Evolutionary conservation across 2,888 invertebrate species (phyloP), one percentile per base, ranked within the genome.

Genomic region (Brachynemurus nebulosus): DNA sequence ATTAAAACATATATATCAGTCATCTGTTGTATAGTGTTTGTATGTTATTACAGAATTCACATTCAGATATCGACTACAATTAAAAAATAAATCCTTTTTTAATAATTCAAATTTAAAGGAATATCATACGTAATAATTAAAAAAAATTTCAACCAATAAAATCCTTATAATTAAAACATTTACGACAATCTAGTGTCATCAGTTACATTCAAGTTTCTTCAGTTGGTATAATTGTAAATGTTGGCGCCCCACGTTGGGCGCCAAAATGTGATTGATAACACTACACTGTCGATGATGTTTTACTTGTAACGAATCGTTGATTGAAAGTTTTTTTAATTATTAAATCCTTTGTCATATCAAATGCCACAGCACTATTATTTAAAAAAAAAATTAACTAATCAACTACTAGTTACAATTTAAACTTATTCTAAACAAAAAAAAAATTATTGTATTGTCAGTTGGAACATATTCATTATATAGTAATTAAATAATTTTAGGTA

Each of bases 351-450:
- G 30, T 30, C 30, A 30, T 19, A 33, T 41, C 33, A 20, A 30
- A 40, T 17, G 25, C 40, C 33, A 19, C 41, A 41, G 19, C 33
- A 16, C 23, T 40, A 12, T 41, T 7, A 7, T 23, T 7, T 23
- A 30, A 30, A 30, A 30, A 12, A 6, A 30, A 30, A 23, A 23
- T 9, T 7, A 23, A 23, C 6, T 7, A 30, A 30, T 14, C 14
- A 12, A 14, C n/a, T 30, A 30, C 30, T 30, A 37, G 43, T 43
- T 43, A 43, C 43, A 37, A 43, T 43, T 43, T 43, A 43, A 43
- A 43, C 43, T 43, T 43, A 43, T 43, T 43, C 41, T 41, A 41
- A 41, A 41, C 9, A n/a, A n/a, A 27, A 27, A 27, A 30, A 30
- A 14, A 21, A 21, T 16, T 33, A 41, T 33, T 30, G 41, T 33